Evolutionary conservation across 2,888 invertebrate species (phyloP).

Genomic region (Phyto melanocephala): DNA sequence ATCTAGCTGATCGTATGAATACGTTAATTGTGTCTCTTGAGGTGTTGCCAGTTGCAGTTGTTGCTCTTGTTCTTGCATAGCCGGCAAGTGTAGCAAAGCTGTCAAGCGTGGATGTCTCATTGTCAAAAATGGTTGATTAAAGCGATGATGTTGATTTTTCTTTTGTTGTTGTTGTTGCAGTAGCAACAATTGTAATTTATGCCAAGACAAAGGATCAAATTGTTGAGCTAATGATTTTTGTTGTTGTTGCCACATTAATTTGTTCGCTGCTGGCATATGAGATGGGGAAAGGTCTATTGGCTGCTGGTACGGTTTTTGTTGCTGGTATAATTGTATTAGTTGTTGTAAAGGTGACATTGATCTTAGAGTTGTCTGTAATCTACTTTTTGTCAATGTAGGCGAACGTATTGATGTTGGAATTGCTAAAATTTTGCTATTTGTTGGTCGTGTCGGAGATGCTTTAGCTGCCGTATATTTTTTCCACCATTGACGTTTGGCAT

Average conservation of each 20-base stretch:
- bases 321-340: slow-evolving; percentile 47
- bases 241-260: slow-evolving; percentile 59
- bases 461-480: slow-evolving; percentile 46
- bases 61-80: slow-evolving; percentile 36
- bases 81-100: slow-evolving; percentile 56
- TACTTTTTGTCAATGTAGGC: slow-evolving; percentile 69
- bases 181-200: slow-evolving; percentile 63
- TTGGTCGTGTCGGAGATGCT: slow-evolving; percentile 12
- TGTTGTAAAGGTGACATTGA: slow-evolving; percentile 71
- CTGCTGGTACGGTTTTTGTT: slow-evolving; percentile 25
- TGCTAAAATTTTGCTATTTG: slow-evolving; percentile 29
- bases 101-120: slow-evolving; percentile 60
- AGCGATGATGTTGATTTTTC: background rate
- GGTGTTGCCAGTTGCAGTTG: slow-evolving; percentile 53
- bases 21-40: slow-evolving; percentile 71
- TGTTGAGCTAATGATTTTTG: slow-evolving; percentile 61
- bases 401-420: slow-evolving; percentile 43
- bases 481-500: slow-evolving; percentile 52
- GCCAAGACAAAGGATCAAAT: slow-evolving; percentile 66
- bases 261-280: slow-evolving; percentile 21
- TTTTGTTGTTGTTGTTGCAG: slow-evolving; percentile 54
- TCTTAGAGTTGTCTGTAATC: slow-evolving; percentile 73
- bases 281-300: slow-evolving; percentile 43
- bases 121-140: slow-evolving; percentile 55
- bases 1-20: too few species aligned